Conservation (phyloP, 2,113 vertebrate species). For the Chrysochloris asiatica region DNA sequence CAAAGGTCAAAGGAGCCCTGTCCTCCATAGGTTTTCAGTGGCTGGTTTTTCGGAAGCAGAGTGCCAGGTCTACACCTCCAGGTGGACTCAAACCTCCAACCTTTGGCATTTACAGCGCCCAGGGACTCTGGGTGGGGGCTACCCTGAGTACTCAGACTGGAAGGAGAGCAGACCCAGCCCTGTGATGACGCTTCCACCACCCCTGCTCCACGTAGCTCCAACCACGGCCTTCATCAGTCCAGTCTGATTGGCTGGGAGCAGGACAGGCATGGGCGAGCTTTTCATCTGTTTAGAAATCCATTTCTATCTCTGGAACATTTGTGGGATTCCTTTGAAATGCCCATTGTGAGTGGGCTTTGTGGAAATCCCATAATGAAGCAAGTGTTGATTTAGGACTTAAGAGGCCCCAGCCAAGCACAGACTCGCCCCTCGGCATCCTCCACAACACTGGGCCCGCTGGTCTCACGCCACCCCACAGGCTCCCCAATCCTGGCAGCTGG, state of each 20-base stretch:
- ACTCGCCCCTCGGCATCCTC: not conserved
- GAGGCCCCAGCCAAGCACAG: not conserved
- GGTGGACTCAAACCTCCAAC: not conserved
- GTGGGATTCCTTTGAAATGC: constrained; percentile 3
- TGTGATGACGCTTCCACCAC: not conserved
- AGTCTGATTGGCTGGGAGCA: not conserved
- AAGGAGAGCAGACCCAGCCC: not conserved
- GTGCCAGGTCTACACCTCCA: not conserved
- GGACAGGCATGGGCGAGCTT: not conserved
- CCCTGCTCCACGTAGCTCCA: fast-evolving
- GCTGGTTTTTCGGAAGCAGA: not conserved
- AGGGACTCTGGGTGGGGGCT: not conserved
- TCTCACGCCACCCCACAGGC: not conserved
- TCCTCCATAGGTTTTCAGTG: not conserved
- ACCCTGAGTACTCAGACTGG: not conserved
- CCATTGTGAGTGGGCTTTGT: not conserved
- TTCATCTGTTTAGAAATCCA: constrained; percentile 9
- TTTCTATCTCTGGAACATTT: not conserved
- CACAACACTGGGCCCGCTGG: not conserved
- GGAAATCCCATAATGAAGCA: not conserved
- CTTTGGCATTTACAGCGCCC: too few species aligned
- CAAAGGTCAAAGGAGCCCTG: not conserved
- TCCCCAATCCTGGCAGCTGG: not conserved
- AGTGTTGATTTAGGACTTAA: constrained; percentile 13
- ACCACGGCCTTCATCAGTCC: not conserved